A percentile compares a stretch with the other conserved stretches of the same genome.
Conservation (phyloP, 2,888 invertebrate genomes). For the Biston stratarius region DNA sequence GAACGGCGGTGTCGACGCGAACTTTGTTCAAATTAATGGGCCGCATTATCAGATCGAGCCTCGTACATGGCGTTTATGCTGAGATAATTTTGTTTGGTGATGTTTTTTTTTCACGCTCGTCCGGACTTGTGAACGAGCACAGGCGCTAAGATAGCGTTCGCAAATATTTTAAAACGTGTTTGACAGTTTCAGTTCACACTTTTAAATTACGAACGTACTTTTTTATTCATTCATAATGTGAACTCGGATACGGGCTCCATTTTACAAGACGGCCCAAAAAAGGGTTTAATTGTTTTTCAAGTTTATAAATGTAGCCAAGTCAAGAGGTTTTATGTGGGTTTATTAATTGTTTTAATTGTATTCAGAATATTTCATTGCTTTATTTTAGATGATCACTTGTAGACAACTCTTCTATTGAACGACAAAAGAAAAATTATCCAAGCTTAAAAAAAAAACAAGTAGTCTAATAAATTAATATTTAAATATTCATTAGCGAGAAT, state of each 20-base stretch:
- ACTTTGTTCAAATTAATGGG: constrained; percentile 86
- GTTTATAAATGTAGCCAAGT: too few relatives aligned
- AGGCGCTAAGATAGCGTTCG: constrained; percentile 54
- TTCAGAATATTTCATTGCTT: too few relatives aligned
- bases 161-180: constrained; percentile 29
- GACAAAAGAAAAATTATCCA: too few relatives aligned
- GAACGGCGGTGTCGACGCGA: constrained; percentile 83
- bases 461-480: too few relatives aligned
- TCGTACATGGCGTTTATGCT: constrained; percentile 85
- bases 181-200: constrained; percentile 28
- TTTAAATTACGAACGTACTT: neutral
- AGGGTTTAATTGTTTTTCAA: too few relatives aligned
- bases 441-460: too few relatives aligned
- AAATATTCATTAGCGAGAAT: too few relatives aligned
- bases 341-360: too few relatives aligned
- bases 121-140: constrained; percentile 50
- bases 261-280: too few relatives aligned
- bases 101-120: constrained; percentile 66
- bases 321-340: too few relatives aligned
- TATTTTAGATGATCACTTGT: too few relatives aligned
- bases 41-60: constrained; percentile 84
- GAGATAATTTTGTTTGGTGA: constrained; percentile 82
- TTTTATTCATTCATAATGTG: constrained; percentile 21
- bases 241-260: neutral
- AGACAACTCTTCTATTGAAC: too few relatives aligned